Base-by-base conservation (phyloP, 2,888 invertebrate genomes). In the Drosophila limbata region DNA sequence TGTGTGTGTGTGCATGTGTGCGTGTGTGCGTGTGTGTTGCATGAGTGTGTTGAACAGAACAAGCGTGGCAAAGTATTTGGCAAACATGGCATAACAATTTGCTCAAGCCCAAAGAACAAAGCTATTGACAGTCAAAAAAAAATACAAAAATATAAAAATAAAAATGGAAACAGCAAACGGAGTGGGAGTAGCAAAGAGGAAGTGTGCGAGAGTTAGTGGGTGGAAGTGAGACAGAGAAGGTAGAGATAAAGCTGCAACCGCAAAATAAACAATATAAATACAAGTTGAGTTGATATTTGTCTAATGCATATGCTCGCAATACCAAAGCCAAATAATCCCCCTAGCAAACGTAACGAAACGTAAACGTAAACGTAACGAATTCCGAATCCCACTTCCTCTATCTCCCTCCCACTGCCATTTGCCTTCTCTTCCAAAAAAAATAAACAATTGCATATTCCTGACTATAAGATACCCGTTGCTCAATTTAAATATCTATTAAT, bases 31-130 rank as follows among this genome's bases (percentile, higher is more conserved):
- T 37, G 35, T 5, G 75, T 68, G 70, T 69, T 17, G 13, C 57
- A 61, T 59, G 64, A 60, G 60, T 71, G 66, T 56, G 66, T 67
- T 53, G 80, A 72, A 79, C 62, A 42, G 64, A 80, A 81, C 81
- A 83, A 81, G 84, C 84, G 84, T 71, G 77, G 80, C 81, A 84
- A 83, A 78, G 83, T 75, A 85, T 82, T 83, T 85, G 83, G 81
- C 83, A 83, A 85, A 83, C 83, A 83, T 72, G 85, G 77, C 82
- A 83, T 83, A 83, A 83, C 85, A 83, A 83, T 83, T 83, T 83
- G 78, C 73, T 70, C 60, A 65, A 78, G 78, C 74, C 63, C 57
- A 68, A 79, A 75, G 73, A 64, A 77, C 68, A 73, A 69, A 83
- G 78, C 72, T 78, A 75, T 83, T 81, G 81, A 81, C 74, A 57